Base-by-base conservation (phyloP, 2,888 invertebrate genomes). In the Chalcis sispes region DNA sequence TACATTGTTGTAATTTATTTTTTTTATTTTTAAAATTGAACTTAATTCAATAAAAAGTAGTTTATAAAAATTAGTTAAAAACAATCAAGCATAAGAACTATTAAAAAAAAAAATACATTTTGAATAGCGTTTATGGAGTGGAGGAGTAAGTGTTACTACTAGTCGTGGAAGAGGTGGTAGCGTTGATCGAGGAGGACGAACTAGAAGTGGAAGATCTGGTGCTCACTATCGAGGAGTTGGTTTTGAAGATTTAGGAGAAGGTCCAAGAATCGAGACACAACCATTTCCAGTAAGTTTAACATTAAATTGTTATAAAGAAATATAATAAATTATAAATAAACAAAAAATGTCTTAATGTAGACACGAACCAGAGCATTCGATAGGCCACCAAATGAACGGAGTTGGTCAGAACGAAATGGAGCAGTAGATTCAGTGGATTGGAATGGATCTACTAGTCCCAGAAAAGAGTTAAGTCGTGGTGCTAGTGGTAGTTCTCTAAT, bases 401-500 rank as follows among this genome's bases (percentile, higher is more conserved):
- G 90, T 29, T 92, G 92, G 91, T 89, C 89, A 50, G 90, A 92
- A 81, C 88, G 91, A 81, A 91, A 91, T 79, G 91, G 90, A 2
- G 90, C 89, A 36, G 71, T 85, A 48, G 90, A 90, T 75, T 84
- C 90, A 15, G 87, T 85, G 13, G 92, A 92, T 77, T 92, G 92
- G 91, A 89, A 89, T 71, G 90, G 89, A 5, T 89, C 89, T 8
- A 88, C 88, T 32, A 91, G 91, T 85, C 91, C 92, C 25, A 89
- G 92, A 66, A 92, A 92, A 83, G 92, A 92, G 77, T 89, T 90
- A 71, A 88, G 86, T 78, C 88, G 89, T 52, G 87, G 89, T 18
- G 81, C 88, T 56, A 86, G 88, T 72, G 88, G 89, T 29, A 82
- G 89, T 79, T 89, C 89, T 52, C 82, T 88, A 25, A 88, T 88